These are phyloP conservation scores for Trinorchestia longiramus DNA, from an alignment of 1,140 invertebrate species.

Conservation along the genomic window DNA sequence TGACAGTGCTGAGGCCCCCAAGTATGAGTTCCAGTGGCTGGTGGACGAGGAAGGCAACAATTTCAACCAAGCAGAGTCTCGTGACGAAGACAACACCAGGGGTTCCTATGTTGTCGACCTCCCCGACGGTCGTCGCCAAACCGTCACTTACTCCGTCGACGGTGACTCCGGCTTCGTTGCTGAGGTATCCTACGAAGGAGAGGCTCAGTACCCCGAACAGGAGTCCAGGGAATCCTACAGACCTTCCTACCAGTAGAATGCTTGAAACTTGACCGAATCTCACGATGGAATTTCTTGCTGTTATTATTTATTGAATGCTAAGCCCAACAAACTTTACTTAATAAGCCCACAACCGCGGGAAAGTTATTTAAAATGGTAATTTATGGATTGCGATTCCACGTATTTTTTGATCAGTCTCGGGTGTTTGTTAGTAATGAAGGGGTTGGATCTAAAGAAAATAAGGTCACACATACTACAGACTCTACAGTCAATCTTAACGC, in stretches of 20 bases:
- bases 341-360: background rate
- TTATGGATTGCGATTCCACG: background rate
- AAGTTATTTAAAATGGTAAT: background rate
- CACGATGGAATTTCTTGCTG: too few relatives aligned
- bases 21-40: conserved; percentile 28
- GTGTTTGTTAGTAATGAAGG: background rate
- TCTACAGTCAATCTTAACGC: background rate
- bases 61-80: conserved; percentile 33
- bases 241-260: conserved; percentile 16
- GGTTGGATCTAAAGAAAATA: background rate
- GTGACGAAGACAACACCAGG: conserved; percentile 44
- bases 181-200: conserved; percentile 66
- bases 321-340: background rate
- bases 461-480: background rate
- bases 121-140: conserved; percentile 59
- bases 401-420: background rate
- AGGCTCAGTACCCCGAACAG: conserved; percentile 60
- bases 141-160: conserved; percentile 61
- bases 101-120: conserved; percentile 57
- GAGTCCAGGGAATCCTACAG: background rate
- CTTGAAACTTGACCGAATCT: too few relatives aligned
- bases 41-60: conserved; percentile 42
- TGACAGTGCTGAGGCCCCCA: background rate
- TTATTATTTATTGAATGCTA: background rate
- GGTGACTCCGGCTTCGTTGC: conserved; percentile 66